Percentiles rank a stretch among this genome's conserved stretches.
Evolutionary conservation across 2,113 vertebrate species (phyloP).

Genomic region (Illadopsis cleaveri): DNA sequence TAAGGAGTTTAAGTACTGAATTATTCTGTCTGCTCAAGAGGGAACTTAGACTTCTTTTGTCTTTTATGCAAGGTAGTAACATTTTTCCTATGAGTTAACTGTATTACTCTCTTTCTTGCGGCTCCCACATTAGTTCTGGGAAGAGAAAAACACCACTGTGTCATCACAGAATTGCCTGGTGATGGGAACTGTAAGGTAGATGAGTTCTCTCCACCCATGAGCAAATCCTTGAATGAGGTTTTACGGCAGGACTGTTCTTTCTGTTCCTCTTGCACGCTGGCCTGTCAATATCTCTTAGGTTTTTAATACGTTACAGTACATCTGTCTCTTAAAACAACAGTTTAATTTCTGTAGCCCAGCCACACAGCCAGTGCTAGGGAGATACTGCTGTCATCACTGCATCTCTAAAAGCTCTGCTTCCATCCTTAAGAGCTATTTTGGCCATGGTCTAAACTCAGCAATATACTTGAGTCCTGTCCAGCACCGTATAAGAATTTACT

Average conservation of each 20-base stretch:
- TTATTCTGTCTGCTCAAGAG: not conserved
- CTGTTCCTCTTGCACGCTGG: not conserved
- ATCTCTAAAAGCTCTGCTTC: not conserved
- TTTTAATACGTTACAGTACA: constrained; percentile 17
- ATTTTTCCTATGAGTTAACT: constrained; percentile 10
- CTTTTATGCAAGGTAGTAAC: not conserved
- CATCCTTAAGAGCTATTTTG: constrained; percentile 1
- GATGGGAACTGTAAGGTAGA: constrained; percentile 42
- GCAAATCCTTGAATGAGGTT: constrained; percentile 50
- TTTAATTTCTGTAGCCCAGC: constrained; percentile 2
- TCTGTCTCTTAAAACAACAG: not conserved
- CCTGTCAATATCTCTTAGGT: constrained; percentile 11
- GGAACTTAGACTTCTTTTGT: not conserved
- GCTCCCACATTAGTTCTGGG: constrained; percentile 1
- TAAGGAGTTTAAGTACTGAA: not conserved
- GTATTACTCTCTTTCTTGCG: not conserved
- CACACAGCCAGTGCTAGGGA: not conserved
- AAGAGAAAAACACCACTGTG: constrained; percentile 20
- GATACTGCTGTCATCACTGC: not conserved
- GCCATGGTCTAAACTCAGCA: not conserved
- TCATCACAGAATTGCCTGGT: constrained; percentile 21
- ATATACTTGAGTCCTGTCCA: not conserved
- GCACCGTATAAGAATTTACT: fast-evolving
- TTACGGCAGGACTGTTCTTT: constrained; percentile 20
- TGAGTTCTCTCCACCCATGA: constrained; percentile 53